Conservation (phyloP, 2,888 invertebrate genomes). For the Ceratothoa steindachneri region DNA sequence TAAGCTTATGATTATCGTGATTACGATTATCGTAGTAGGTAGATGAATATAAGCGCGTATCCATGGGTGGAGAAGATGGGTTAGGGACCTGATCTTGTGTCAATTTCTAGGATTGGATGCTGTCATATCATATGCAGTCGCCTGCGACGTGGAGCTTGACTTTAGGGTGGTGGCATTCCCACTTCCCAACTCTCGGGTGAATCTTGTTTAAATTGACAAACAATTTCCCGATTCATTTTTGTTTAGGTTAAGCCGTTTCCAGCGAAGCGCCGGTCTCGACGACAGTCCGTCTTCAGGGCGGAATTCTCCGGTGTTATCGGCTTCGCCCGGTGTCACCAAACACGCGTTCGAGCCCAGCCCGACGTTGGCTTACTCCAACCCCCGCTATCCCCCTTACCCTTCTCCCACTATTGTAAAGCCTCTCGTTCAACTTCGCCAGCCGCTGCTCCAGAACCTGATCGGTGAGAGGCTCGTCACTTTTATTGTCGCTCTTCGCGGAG, state of each 20-base stretch:
- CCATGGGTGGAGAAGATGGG: no score
- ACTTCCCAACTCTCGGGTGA: no score
- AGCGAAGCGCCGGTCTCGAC: constrained; percentile 85
- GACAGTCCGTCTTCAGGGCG: constrained; percentile 59
- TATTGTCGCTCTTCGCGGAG: background rate
- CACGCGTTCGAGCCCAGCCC: constrained; percentile 31
- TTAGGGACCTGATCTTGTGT: no score
- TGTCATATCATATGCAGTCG: no score
- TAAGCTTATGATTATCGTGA: no score
- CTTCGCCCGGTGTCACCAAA: constrained; percentile 52
- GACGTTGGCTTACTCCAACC: constrained; percentile 73
- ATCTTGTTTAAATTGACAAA: no score
- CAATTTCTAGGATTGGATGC: no score
- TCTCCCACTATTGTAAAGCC: constrained; percentile 75
- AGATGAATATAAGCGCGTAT: no score
- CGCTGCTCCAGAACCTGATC: constrained; percentile 47
- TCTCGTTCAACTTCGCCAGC: constrained; percentile 73
- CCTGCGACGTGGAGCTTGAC: no score
- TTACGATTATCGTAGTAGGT: no score
- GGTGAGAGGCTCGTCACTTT: constrained; percentile 17
- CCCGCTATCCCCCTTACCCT: constrained; percentile 85
- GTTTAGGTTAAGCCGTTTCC: constrained; percentile 85
- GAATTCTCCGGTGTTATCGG: constrained; percentile 63
- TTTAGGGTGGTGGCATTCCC: no score
- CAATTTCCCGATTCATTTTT: no score